Evolutionary conservation across 2,888 invertebrate species (phyloP).

Genomic region (Drosophila longiperda): DNA sequence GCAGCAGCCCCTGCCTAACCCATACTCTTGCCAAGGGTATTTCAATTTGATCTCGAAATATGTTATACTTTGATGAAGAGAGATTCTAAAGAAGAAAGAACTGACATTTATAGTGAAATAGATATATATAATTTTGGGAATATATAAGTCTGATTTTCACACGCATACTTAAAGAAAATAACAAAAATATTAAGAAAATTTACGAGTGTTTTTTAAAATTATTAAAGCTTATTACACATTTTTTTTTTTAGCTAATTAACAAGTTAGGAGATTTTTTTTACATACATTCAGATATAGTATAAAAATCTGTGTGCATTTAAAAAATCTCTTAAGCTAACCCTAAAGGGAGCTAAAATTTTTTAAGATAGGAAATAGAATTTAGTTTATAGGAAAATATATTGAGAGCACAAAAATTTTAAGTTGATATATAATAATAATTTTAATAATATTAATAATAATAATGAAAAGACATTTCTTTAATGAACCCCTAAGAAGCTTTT

Average conservation of each 20-base stretch:
- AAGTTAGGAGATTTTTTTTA: background rate
- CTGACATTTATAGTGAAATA: background rate
- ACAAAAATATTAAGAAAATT: background rate
- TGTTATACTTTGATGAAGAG: background rate
- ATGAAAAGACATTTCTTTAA: conserved; percentile 59
- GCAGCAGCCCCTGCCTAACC: conserved; percentile 61
- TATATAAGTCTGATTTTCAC: background rate
- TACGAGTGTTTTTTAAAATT: too few species aligned
- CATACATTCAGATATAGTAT: background rate
- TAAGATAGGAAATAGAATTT: background rate
- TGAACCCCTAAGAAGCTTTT: conserved; percentile 55
- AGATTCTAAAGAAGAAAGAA: too few species aligned
- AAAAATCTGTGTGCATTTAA: background rate
- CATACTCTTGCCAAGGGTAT: background rate
- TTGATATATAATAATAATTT: too few species aligned
- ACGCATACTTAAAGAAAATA: background rate
- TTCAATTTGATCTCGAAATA: background rate
- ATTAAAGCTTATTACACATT: too few species aligned
- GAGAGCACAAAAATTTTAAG: background rate
- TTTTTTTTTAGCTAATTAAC: background rate
- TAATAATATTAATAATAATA: too few species aligned
- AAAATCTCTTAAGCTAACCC: background rate
- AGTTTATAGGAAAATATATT: background rate
- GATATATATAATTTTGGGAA: background rate
- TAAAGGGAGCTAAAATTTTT: fast-evolving